Percentiles rank a stretch among this genome's conserved stretches.
Conservation (phyloP, 2,888 invertebrate genomes). For the Drosophila fulvimacula region DNA sequence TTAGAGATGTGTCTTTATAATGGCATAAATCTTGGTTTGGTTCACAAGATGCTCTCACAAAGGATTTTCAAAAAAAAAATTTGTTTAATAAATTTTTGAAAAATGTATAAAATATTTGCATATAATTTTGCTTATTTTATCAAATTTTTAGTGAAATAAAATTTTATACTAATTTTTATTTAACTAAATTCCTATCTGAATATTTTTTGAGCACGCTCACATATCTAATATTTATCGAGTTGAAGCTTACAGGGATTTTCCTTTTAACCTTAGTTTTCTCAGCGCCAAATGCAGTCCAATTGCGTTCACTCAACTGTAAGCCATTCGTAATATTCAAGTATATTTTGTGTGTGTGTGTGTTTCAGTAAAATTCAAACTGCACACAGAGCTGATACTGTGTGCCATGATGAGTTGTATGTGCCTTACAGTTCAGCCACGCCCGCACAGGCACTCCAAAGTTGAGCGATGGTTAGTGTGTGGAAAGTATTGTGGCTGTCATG, state of each 20-base stretch:
- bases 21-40: neutral
- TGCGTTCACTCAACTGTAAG: conserved; percentile 36
- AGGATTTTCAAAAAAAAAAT: too few relatives aligned
- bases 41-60: neutral
- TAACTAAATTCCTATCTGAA: neutral
- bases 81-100: too few relatives aligned
- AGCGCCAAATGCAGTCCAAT: conserved; percentile 30
- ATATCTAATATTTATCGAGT: neutral
- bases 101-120: too few relatives aligned
- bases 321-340: conserved; percentile 7
- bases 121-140: too few relatives aligned
- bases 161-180: neutral
- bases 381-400: conserved; percentile 32
- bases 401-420: conserved; percentile 34
- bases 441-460: conserved; percentile 9
- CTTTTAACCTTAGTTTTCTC: neutral
- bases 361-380: conserved; percentile 14
- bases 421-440: conserved; percentile 21
- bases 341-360: neutral
- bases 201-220: neutral
- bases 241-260: too few relatives aligned
- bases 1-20: conserved; percentile 1
- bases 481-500: conserved; percentile 13
- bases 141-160: too few relatives aligned
- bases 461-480: conserved; percentile 20